Conservation (phyloP, 2,113 vertebrate species). For the Neodon shergylaensis region DNA sequence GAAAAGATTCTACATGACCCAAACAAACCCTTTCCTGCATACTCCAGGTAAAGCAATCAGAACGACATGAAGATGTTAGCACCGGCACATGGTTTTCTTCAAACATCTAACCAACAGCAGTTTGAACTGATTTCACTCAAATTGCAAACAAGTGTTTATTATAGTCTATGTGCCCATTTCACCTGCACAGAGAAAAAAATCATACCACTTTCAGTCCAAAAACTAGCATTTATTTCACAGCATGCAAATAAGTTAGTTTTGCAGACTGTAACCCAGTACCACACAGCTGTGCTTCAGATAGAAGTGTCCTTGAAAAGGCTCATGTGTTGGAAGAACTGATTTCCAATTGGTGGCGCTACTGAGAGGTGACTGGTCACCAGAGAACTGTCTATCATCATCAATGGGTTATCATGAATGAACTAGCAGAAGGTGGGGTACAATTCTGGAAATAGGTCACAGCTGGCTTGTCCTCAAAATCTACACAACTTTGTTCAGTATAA, state of each 20-base stretch:
- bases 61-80: background rate
- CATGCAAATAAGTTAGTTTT: background rate
- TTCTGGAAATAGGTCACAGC: background rate
- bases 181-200: background rate
- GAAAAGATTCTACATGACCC: background rate
- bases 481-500: background rate
- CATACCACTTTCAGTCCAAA: background rate
- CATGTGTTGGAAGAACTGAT: background rate
- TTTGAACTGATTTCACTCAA: background rate
- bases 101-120: background rate
- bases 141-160: background rate
- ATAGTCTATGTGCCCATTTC: background rate
- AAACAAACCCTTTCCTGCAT: background rate
- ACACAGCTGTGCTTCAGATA: background rate
- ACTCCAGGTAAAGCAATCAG: background rate
- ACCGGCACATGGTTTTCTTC: background rate
- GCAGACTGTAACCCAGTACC: background rate
- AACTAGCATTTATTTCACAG: background rate
- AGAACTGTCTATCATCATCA: background rate
- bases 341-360: background rate
- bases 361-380: background rate
- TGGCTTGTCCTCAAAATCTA: background rate
- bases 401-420: background rate
- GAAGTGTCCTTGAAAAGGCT: background rate
- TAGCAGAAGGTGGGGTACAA: background rate